phyloP scores from a whole-genome alignment of 2,797 vertebrate species.

The Hydrolagus colliei region DNA sequence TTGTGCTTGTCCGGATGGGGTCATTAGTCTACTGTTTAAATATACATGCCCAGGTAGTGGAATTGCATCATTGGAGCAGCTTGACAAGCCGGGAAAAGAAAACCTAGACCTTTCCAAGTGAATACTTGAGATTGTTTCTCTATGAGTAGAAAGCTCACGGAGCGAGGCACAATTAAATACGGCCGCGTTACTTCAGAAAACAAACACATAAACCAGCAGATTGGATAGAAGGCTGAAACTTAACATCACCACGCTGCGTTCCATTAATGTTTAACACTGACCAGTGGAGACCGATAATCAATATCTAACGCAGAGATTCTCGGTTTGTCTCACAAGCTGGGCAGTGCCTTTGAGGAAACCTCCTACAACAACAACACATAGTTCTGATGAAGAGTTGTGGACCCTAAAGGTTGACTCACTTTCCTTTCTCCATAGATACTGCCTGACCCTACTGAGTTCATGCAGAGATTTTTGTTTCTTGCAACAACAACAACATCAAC shows the following conservation, averaged over 20 bases:
- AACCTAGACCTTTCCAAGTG: neutral
- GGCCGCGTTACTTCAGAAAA: neutral
- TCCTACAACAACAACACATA: no score
- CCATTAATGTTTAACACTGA: neutral
- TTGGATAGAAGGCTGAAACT: neutral
- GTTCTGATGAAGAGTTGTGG: no score
- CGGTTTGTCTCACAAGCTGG: neutral
- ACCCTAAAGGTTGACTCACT: no score
- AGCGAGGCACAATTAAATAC: neutral
- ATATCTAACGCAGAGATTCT: neutral
- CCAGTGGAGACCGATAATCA: neutral
- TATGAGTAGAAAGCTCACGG: neutral
- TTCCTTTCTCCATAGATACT: no score
- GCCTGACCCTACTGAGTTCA: no score
- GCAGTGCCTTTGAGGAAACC: no score
- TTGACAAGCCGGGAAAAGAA: neutral
- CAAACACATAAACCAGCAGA: slow-evolving; percentile 15
- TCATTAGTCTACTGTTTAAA: neutral
- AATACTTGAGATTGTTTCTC: neutral
- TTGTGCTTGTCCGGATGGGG: neutral
- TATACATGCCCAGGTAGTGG: neutral
- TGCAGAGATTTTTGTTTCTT: no score
- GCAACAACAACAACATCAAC: no score
- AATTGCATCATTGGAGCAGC: neutral
- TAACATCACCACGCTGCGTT: neutral